phyloP scores from a whole-genome alignment of 2,888 invertebrate genomes.

The Rhagonycha fulva region DNA sequence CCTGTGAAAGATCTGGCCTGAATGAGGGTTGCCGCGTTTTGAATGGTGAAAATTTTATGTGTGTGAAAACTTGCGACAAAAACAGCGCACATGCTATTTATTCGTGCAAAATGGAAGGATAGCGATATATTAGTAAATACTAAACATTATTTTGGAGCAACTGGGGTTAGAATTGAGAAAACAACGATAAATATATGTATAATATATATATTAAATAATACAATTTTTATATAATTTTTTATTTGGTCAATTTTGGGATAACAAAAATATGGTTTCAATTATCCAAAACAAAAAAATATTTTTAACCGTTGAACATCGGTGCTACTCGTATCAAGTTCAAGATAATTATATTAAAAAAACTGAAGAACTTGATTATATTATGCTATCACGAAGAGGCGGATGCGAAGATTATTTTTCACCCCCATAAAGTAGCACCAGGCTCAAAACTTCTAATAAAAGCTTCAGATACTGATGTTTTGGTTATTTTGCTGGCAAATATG shows the following conservation, averaged over 20 bases:
- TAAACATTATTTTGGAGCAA: too few relatives aligned
- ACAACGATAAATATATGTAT: too few relatives aligned
- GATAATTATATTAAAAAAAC: conserved; percentile 21
- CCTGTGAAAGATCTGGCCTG: too few relatives aligned
- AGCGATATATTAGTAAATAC: too few relatives aligned
- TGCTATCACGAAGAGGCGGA: conserved; percentile 42
- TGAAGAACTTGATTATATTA: conserved; percentile 34
- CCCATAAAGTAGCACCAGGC: conserved; percentile 2
- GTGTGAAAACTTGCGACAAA: too few relatives aligned
- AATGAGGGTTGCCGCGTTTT: too few relatives aligned
- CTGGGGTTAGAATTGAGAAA: too few relatives aligned
- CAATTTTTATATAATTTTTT: too few relatives aligned
- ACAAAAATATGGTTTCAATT: conserved; percentile 28
- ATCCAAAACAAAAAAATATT: conserved; percentile 34
- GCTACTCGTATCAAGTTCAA: conserved; percentile 27
- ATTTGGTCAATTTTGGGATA: conserved; percentile 42
- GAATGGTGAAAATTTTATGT: too few relatives aligned
- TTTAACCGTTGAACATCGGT: conserved; percentile 32
- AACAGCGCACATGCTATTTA: too few relatives aligned
- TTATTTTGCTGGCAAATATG: conserved; percentile 38
- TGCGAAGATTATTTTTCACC: conserved; percentile 38
- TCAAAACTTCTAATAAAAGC: conserved; percentile 39
- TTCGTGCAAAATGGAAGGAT: too few relatives aligned
- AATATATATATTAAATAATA: too few relatives aligned
- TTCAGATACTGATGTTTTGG: conserved; percentile 38